Evolutionary conservation across 2,797 vertebrate genomes (phyloP).

Genomic region (Amniataba percoides): DNA sequence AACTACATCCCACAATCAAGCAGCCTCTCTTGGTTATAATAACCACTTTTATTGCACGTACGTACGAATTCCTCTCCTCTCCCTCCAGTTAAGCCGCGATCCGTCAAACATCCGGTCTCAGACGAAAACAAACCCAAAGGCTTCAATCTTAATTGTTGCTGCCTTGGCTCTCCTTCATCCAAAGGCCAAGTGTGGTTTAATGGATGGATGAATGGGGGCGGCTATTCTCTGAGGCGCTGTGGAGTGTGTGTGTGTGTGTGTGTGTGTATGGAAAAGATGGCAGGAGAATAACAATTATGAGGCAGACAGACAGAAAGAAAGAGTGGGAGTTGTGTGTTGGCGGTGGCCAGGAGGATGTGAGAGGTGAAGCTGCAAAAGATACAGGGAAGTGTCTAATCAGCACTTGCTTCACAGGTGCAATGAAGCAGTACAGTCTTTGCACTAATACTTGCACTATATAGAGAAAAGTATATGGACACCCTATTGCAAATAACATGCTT

Average conservation of each 20-base stretch:
- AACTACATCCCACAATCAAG: constrained; percentile 69
- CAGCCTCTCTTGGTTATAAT: constrained; percentile 45
- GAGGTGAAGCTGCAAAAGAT: constrained; percentile 16
- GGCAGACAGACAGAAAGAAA: constrained; percentile 32
- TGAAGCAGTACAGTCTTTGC: background rate
- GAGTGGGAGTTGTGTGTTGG: constrained; percentile 34
- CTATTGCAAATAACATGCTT: background rate
- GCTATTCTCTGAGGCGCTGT: constrained; percentile 60
- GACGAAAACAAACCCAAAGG: constrained; percentile 60
- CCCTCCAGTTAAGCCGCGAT: constrained; percentile 51
- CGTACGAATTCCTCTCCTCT: constrained; percentile 49
- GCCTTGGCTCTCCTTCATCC: constrained; percentile 39
- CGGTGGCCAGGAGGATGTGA: constrained; percentile 12
- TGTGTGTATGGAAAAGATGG: background rate
- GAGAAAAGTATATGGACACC: background rate
- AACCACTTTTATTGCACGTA: constrained; percentile 62
- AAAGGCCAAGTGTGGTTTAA: constrained; percentile 54
- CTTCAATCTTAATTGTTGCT: constrained; percentile 62
- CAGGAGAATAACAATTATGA: constrained; percentile 27
- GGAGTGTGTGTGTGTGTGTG: background rate
- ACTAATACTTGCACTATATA: background rate
- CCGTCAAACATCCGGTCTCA: constrained; percentile 66
- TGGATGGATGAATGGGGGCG: constrained; percentile 46
- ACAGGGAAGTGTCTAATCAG: background rate
- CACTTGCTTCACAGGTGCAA: background rate